These are phyloP conservation scores for Drosophila grimshawi DNA, from an alignment of 1,140 invertebrate species.

Conservation along the genomic window DNA sequence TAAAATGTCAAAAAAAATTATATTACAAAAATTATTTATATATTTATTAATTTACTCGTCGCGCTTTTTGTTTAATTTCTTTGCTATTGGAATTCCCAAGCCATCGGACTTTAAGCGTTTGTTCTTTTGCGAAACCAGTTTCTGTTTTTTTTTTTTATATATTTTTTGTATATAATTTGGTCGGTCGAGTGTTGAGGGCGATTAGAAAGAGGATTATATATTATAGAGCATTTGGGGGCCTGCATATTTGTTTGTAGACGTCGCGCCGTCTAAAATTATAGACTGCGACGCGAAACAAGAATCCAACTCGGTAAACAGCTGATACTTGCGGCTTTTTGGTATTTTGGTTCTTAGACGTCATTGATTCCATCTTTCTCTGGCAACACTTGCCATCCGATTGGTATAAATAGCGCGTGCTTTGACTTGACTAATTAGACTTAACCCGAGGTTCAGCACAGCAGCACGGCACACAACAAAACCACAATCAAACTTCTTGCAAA, in stretches of 20 bases:
- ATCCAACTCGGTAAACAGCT: constrained; percentile 59
- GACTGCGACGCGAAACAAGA: constrained; percentile 48
- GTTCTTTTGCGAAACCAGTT: constrained; percentile 78
- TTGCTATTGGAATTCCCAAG: constrained; percentile 59
- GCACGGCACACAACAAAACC: constrained; percentile 26
- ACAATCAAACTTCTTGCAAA: constrained; percentile 17
- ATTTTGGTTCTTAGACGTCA: constrained; percentile 32
- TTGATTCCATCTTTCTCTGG: constrained; percentile 37
- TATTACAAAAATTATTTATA: constrained; percentile 34
- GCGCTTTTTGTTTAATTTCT: constrained; percentile 53
- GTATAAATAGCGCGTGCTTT: constrained; percentile 69
- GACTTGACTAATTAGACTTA: constrained; percentile 58
- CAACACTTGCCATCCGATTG: neutral
- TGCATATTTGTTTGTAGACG: constrained; percentile 28
- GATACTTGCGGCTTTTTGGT: constrained; percentile 24
- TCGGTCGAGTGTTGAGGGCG: neutral
- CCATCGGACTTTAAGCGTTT: constrained; percentile 42
- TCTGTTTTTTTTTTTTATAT: constrained; percentile 11
- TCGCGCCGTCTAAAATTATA: constrained; percentile 39
- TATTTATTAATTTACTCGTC: constrained; percentile 44
- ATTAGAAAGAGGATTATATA: constrained; percentile 47
- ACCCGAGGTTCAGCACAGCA: constrained; percentile 41
- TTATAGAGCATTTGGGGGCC: constrained; percentile 20
- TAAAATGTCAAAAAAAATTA: constrained; percentile 5
- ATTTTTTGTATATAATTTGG: constrained; percentile 3